Base-by-base conservation (phyloP, 2,888 invertebrate genomes). In the Spodoptera exigua region DNA sequence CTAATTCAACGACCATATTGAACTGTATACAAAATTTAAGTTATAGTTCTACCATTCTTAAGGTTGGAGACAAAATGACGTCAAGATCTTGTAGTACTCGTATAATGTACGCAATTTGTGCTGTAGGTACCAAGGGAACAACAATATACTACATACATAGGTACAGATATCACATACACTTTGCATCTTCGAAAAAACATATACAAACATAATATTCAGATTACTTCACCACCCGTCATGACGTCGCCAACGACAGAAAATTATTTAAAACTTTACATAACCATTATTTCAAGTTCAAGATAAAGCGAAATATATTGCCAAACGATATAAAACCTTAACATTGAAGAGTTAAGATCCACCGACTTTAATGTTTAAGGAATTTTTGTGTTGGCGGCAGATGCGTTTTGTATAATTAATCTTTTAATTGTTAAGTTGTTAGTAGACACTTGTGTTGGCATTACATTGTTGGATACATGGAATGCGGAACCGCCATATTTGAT, bases 241-340 rank as follows among this genome's bases (percentile, higher is more conserved):
- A 61, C 66, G 61, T 34, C 7, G 66, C 36, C 47, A 37, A 32
- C 54, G 55, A 68, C 74, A 80, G 64, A 69, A 73, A 21, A 73
- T 74, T 70, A 72, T 70, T 78, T 76, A 73, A 62, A 61, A 58
- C 48, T 62, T 61, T 58, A 70, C 61, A 45, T 67, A 75, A 71
- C 62, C 61, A 59, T 62, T 53, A 58, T 60, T 73, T 78, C 79
- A 83, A 82, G 83, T 81, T 83, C 82, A 82, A 81, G 82, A 79
- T 80, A 67, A 82, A 67, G 41, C 39, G 12, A 16, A 45, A 53
- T 37, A 45, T 52, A 45, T 44, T 61, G 52, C 17, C 46, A 62
- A 37, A 18, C 44, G 10, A 73, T 47, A 52, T 32, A 5, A 2
- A 36, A 44, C 61, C 44, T 46, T 78, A 58, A 5, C 0, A 0